Base-by-base conservation (phyloP, 2,797 vertebrate species). In the Sus cebifrons region DNA sequence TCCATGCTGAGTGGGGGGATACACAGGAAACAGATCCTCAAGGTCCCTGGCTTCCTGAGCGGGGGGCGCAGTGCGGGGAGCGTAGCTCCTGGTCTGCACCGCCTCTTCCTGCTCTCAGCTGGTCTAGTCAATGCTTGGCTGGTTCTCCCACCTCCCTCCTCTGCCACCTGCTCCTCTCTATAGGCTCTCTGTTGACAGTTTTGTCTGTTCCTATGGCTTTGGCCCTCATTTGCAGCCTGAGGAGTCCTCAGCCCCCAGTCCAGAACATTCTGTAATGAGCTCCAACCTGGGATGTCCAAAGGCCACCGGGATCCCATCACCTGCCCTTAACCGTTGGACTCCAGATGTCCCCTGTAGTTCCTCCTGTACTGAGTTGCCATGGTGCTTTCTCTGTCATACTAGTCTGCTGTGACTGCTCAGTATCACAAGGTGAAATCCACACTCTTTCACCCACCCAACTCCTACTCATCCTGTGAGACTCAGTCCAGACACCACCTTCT, bases 31-130 rank as follows among this genome's bases (percentile, higher is more conserved):
- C 84, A 67, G 58, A 52, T 16, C 29, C 32, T 44, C 1, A 5
- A 17, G 64, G 56, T 20, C 18, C 21, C 32, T 1, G 44, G 56
- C 12, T n/a, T 64, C 44, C 88, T 32, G 56, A 3, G 40, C 0
- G 0, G 40, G 56, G 40, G 29, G 32, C 14, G 1, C 3, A 3
- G n/a, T 13, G 36, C 36, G 0, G 44, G 64, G 52, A 60, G 29
- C 21, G 0, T 2, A 0, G 10, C 6, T 36, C 44, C 64, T 27
- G 18, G 20, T 12, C 18, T 27, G 18, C 0, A 2, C 21, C 54
- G 36, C 70, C 54, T 16, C 64, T 25, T 32, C 4, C n/a, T 65
- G n/a, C 52, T 74, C 67, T 36, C 2, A 6, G 27, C 83, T 14
- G 16, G 15, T 12, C 83, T 14, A 13, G 15, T 12, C 27, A 32